Evolutionary conservation across 2,888 invertebrate species (phyloP).

Genomic region (Lacanobia wlatinum): DNA sequence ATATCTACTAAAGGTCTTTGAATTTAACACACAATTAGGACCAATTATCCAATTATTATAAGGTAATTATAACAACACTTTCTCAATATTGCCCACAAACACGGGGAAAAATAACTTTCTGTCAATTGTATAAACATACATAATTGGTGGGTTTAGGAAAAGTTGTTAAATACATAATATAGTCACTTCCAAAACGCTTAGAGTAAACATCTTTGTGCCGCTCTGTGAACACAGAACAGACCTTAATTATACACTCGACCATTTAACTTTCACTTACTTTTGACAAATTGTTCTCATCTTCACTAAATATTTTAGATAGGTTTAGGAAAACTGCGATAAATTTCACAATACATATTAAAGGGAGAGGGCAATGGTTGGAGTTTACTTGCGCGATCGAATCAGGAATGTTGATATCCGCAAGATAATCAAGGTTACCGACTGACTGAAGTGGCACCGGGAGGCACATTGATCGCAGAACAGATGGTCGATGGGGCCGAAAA

Average conservation of each 20-base stretch:
- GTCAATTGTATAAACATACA: conserved; percentile 34
- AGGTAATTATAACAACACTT: conserved; percentile 16
- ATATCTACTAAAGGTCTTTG: not conserved
- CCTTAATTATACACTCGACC: conserved; percentile 49
- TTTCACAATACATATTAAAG: not conserved
- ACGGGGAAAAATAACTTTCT: conserved; percentile 18
- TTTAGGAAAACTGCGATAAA: not conserved
- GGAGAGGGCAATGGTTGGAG: too few species aligned
- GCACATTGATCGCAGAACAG: too few species aligned
- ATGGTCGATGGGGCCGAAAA: too few species aligned
- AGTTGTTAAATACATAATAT: conserved; percentile 46
- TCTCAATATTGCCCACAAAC: conserved; percentile 13
- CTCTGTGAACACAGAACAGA: conserved; percentile 33
- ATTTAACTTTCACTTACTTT: conserved; percentile 60
- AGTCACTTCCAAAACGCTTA: conserved; percentile 11
- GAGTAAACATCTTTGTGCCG: conserved; percentile 24
- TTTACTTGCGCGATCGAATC: too few species aligned
- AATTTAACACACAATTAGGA: conserved; percentile 6
- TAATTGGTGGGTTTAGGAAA: conserved; percentile 45
- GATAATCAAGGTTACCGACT: too few species aligned
- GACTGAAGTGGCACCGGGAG: too few species aligned
- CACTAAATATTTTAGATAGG: not conserved
- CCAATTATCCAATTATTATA: conserved; percentile 18
- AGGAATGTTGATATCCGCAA: too few species aligned
- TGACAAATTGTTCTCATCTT: conserved; percentile 44